A percentile compares a stretch with the other conserved stretches of the same genome.
Evolutionary conservation across 2,797 vertebrate genomes (phyloP).

Genomic region (Tenualosa ilisha): DNA sequence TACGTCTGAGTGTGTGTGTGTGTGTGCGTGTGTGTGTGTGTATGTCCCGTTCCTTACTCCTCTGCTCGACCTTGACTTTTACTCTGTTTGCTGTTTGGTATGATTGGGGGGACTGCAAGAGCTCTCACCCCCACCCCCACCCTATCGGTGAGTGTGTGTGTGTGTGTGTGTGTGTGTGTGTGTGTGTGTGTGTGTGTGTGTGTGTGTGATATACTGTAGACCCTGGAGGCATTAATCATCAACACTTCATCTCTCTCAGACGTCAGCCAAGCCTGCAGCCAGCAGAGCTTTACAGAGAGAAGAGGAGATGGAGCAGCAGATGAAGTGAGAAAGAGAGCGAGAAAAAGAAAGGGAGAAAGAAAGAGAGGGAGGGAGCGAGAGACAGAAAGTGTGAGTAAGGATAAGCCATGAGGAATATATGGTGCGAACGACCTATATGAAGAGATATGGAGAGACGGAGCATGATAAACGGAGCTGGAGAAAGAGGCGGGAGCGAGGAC

Average conservation of each 20-base stretch:
- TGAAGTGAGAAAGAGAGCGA: not conserved
- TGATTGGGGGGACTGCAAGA: slow-evolving; percentile 52
- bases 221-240: slow-evolving; percentile 72
- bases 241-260: slow-evolving; percentile 54
- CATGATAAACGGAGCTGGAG: not conserved
- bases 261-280: slow-evolving; percentile 44
- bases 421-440: not conserved
- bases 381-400: not conserved
- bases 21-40: not conserved
- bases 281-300: slow-evolving; percentile 48
- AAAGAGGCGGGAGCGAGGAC: not conserved
- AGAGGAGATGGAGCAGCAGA: not conserved
- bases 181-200: slow-evolving; percentile 13
- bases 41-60: slow-evolving; percentile 38
- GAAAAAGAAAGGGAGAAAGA: not conserved
- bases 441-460: slow-evolving; percentile 9
- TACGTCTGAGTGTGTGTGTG: not conserved
- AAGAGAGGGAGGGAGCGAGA: not conserved
- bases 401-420: not conserved
- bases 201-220: slow-evolving; percentile 70
- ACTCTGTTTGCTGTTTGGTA: slow-evolving; percentile 39
- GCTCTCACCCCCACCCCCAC: slow-evolving; percentile 63
- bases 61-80: slow-evolving; percentile 69
- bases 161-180: slow-evolving; percentile 52
- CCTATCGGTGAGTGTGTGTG: slow-evolving; percentile 39